These are phyloP conservation scores for Heliothis peltigera DNA, from an alignment of 2,888 invertebrate genomes.

Conservation along the genomic window DNA sequence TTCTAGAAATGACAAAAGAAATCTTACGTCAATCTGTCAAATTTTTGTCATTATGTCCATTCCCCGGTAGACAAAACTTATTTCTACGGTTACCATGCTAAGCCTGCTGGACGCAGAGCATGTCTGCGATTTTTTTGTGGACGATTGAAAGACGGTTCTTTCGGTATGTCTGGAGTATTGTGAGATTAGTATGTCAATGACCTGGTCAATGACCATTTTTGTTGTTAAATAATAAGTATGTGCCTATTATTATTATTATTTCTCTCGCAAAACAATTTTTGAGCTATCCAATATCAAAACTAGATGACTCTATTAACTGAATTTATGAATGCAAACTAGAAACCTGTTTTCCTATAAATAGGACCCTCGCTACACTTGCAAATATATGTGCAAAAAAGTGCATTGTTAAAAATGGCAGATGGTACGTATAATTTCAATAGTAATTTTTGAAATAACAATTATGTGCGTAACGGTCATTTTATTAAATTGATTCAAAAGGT, in stretches of 20 bases:
- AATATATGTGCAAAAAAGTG: conserved; percentile 80
- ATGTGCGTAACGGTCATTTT: conserved; percentile 67
- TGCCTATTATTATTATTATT: conserved; percentile 8
- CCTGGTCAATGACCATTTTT: too few species aligned
- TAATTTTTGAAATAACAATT: conserved; percentile 61
- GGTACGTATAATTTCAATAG: conserved; percentile 71
- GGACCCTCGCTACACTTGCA: conserved; percentile 72
- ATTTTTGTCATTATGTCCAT: too few species aligned
- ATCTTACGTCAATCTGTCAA: too few species aligned
- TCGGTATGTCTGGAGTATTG: too few species aligned
- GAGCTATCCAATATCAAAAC: conserved; percentile 12
- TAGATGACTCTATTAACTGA: conserved; percentile 42
- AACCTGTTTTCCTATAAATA: conserved; percentile 76
- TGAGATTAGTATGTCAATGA: too few species aligned
- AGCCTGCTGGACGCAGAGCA: too few species aligned
- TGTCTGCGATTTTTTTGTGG: too few species aligned
- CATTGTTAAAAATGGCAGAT: conserved; percentile 81
- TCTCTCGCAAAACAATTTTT: conserved; percentile 4
- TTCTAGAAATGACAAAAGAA: too few species aligned
- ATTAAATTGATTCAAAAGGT: neutral
- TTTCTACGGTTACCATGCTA: too few species aligned
- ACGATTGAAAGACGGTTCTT: too few species aligned
- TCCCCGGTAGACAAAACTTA: too few species aligned
- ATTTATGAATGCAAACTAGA: conserved; percentile 74
- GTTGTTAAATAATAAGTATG: too few species aligned